Conservation (phyloP, 92 coral and sea anemone genomes). For the Bergia sp. region DNA sequence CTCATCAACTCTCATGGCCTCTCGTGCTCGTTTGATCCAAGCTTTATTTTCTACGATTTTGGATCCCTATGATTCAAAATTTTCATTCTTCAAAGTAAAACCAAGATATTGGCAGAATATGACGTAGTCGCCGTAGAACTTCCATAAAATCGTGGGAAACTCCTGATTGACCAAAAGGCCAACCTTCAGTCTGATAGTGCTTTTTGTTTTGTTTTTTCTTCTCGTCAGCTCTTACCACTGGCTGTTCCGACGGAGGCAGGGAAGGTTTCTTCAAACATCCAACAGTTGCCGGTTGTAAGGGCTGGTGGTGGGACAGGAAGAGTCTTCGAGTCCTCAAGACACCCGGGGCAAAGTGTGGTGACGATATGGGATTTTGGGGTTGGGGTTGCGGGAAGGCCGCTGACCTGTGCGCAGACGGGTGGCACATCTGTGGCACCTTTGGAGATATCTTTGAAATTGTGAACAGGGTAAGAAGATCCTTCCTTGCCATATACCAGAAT, state of each 20-base stretch:
- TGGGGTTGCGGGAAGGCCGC: constrained; percentile 64
- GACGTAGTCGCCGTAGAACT: too few relatives aligned
- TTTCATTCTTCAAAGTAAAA: too few relatives aligned
- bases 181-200: background rate
- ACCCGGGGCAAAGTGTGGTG: constrained; percentile 71
- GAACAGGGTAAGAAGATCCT: constrained; percentile 63
- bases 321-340: constrained; percentile 70
- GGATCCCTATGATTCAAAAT: too few relatives aligned
- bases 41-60: too few relatives aligned
- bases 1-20: too few relatives aligned
- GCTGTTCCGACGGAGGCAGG: constrained; percentile 84
- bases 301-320: constrained; percentile 76
- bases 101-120: too few relatives aligned
- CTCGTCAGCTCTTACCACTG: constrained; percentile 49
- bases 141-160: too few relatives aligned
- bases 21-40: too few relatives aligned
- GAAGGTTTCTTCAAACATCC: constrained; percentile 86
- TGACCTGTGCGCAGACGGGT: constrained; percentile 81
- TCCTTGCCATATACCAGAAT: background rate
- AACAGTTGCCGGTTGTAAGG: constrained; percentile 79
- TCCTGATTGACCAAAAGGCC: too few relatives aligned
- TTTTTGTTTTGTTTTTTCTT: too few relatives aligned
- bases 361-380: constrained; percentile 65
- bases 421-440: constrained; percentile 91
- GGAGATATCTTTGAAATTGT: constrained; percentile 76